Conservation (phyloP, 2,797 vertebrate genomes). For the Sphaeramia orbicularis region DNA sequence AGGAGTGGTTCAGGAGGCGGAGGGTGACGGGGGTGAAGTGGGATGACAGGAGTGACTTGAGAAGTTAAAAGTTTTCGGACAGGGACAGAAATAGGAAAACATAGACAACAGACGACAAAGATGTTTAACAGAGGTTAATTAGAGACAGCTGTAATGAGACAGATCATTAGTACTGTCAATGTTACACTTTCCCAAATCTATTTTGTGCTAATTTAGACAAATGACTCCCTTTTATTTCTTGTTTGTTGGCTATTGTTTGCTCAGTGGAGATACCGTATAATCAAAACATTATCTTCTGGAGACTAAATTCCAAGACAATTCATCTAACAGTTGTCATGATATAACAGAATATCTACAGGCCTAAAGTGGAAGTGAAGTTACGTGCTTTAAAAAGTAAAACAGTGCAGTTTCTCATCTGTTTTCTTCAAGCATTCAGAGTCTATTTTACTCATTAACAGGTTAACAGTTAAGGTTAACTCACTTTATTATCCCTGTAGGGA, state of each 20-base stretch:
- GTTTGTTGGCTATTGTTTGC: too few species aligned
- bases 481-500: too few species aligned
- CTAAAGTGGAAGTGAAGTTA: too few species aligned
- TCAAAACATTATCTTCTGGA: not conserved
- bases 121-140: constrained; percentile 13
- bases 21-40: constrained; percentile 26
- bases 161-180: not conserved
- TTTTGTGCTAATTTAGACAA: too few species aligned
- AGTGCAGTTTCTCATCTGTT: too few species aligned
- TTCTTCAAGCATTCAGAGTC: too few species aligned
- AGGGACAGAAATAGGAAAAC: constrained; percentile 24
- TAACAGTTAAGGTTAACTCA: too few species aligned
- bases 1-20: constrained; percentile 12
- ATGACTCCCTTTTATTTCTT: too few species aligned
- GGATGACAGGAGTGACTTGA: constrained; percentile 47
- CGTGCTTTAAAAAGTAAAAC: too few species aligned
- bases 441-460: too few species aligned
- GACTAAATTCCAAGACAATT: not conserved
- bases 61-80: constrained; percentile 21
- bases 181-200: too few species aligned
- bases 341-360: not conserved
- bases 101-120: constrained; percentile 4
- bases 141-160: not conserved
- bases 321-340: constrained; percentile 2
- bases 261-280: too few species aligned